Evolutionary conservation across 1,140 invertebrate species (phyloP), one percentile per base, ranked within the genome.

Genomic region (Medauroidea extradentata): DNA sequence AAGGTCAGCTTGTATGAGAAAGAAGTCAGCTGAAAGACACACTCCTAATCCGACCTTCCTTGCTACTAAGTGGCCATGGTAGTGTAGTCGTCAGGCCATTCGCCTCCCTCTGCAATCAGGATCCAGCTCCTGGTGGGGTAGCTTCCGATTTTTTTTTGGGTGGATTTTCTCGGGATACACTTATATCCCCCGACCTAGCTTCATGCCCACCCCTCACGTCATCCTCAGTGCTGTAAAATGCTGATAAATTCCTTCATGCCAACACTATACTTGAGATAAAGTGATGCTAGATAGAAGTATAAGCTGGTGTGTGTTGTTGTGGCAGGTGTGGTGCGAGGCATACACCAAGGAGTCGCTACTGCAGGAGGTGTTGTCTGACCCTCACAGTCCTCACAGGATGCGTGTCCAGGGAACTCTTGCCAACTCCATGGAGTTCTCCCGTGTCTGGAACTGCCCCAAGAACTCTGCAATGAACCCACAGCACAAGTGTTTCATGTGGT

Each of bases 361-460:
- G 43, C 80, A 81, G 60, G 85, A 89, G 64, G 67, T 93, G 5
- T 75, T 84, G 51, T 83, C 85, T 65, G 90, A 93, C 61, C 81
- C 85, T 25, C 91, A 94, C 67, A 83, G 85, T 59, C 91, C 90
- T 0, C 84, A 85, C 3, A 77, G 81, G 23, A 83, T 88, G 68
- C 81, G 94, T 48, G 85, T 97, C 0, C 81, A 83, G 44, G 94
- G 91, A 1, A 87, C 89, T 0, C 72, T 98, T 3, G 85, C 86
- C 42, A 98, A 98, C 73, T 92, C 87, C 0, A 72, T 82, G 46
- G 91, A 96, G 59, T 98, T 98, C 73, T 83, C 90, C 0, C 70
- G 81, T 48, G 84, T 85, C 2, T 98, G 89, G 77, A 81, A 87
- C 1, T 98, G 95, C 75, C 80, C 82, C 0, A 63, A 70, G 0